These are phyloP conservation scores for Pentamera pediparva DNA, from an alignment of 53 echinoderm and acorn worm species.

Conservation along the genomic window DNA sequence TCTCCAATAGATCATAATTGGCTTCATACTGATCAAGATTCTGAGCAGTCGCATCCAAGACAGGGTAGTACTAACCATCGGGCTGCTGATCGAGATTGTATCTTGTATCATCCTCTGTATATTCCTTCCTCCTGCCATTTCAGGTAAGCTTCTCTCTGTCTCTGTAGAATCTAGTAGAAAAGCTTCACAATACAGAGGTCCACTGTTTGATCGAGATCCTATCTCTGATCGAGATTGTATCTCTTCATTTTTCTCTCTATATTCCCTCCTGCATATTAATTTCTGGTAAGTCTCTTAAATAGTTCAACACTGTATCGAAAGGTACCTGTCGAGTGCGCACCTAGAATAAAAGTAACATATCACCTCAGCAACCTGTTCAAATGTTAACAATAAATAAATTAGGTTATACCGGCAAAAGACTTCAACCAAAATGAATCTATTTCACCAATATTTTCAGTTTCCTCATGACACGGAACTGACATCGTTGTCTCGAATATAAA, in stretches of 20 bases:
- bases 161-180: neutral
- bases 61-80: slow-evolving; percentile 42
- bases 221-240: neutral
- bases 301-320: neutral
- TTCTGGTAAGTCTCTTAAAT: neutral
- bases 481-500: too few species aligned
- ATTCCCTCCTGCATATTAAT: neutral
- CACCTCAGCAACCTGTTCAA: too few species aligned
- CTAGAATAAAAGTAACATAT: too few species aligned
- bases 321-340: too few species aligned
- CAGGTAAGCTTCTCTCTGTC: slow-evolving; percentile 33
- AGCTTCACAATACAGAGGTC: neutral
- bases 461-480: too few species aligned
- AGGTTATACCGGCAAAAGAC: too few species aligned
- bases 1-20: slow-evolving; percentile 59
- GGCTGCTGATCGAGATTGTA: slow-evolving; percentile 55
- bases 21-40: slow-evolving; percentile 44
- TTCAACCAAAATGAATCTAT: too few species aligned
- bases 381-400: too few species aligned
- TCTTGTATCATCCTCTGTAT: slow-evolving; percentile 40
- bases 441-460: too few species aligned
- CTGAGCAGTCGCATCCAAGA: slow-evolving; percentile 62
- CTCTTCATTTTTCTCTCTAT: neutral
- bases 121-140: slow-evolving; percentile 53
- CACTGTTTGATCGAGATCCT: neutral